phyloP scores from a whole-genome alignment of 37 sponge, comb jelly and placozoan genomes.

The Spongilla lacustris region DNA sequence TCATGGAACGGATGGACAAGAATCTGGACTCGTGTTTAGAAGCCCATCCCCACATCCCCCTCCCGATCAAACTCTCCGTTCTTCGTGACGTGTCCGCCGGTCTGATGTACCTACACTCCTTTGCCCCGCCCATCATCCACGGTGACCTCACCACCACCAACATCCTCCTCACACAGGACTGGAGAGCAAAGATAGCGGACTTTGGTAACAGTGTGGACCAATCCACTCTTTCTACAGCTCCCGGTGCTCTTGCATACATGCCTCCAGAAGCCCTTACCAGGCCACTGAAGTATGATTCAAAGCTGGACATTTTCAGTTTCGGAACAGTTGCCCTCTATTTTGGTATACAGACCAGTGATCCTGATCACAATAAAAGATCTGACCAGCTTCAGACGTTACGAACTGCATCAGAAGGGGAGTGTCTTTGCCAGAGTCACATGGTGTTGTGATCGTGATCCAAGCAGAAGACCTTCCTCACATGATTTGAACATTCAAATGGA shows the following conservation, averaged over 20 bases:
- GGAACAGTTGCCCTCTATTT: background rate
- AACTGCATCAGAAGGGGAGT: too few relatives aligned
- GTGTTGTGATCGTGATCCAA: too few relatives aligned
- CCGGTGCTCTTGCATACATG: conserved; percentile 16
- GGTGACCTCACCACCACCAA: too few relatives aligned
- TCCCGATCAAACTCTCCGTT: too few relatives aligned
- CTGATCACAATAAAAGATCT: too few relatives aligned
- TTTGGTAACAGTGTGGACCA: background rate
- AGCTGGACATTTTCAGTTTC: background rate
- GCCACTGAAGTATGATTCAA: background rate
- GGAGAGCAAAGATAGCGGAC: background rate
- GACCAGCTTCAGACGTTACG: too few relatives aligned
- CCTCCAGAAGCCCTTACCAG: conserved; percentile 2
- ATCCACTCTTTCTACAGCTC: background rate
- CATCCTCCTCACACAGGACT: too few relatives aligned
- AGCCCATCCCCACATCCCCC: background rate
- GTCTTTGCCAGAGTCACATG: too few relatives aligned
- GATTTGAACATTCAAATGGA: too few relatives aligned
- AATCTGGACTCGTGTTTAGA: background rate
- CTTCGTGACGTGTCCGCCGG: conserved; percentile 9
- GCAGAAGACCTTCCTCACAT: too few relatives aligned
- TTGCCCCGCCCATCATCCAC: too few relatives aligned
- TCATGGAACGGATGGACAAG: background rate
- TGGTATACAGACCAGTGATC: background rate
- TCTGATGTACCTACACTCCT: conserved; percentile 37